These are phyloP conservation scores for Pterobdella sp. DNA, from an alignment of 2,888 invertebrate genomes.

Conservation along the genomic window DNA sequence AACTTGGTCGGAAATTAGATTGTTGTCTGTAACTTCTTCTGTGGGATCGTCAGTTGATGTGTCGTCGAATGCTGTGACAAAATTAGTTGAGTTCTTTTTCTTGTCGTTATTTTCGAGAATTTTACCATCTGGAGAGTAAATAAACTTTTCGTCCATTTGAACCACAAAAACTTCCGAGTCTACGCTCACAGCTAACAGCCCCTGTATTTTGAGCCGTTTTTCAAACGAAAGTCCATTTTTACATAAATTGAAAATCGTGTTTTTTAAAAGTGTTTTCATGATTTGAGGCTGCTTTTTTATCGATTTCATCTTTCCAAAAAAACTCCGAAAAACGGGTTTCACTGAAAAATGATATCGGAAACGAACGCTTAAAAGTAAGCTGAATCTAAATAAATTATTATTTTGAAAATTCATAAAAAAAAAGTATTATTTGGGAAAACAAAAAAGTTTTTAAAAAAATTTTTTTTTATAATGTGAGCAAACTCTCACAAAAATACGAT, in stretches of 20 bases:
- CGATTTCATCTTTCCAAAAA: constrained; percentile 7
- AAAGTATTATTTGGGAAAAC: neutral
- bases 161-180: constrained; percentile 29
- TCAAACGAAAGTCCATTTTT: constrained; percentile 26
- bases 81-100: neutral
- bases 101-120: constrained; percentile 1
- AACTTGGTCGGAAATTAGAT: neutral
- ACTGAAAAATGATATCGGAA: neutral
- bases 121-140: constrained; percentile 7
- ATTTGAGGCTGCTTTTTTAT: constrained; percentile 22
- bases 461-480: too few relatives aligned
- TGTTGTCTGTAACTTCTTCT: constrained; percentile 17
- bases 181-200: constrained; percentile 27
- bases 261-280: constrained; percentile 21
- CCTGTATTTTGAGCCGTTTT: constrained; percentile 25
- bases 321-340: neutral
- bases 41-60: too few relatives aligned
- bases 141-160: constrained; percentile 29
- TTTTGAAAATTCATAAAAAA: neutral
- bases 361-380: too few relatives aligned
- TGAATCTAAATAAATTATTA: too few relatives aligned
- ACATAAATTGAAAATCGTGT: constrained; percentile 28
- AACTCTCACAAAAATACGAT: too few relatives aligned
- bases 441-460: neutral
- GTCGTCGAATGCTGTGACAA: neutral